These are phyloP conservation scores for Dasyprocta punctata DNA, from an alignment of 2,113 vertebrate genomes.

Conservation along the genomic window DNA sequence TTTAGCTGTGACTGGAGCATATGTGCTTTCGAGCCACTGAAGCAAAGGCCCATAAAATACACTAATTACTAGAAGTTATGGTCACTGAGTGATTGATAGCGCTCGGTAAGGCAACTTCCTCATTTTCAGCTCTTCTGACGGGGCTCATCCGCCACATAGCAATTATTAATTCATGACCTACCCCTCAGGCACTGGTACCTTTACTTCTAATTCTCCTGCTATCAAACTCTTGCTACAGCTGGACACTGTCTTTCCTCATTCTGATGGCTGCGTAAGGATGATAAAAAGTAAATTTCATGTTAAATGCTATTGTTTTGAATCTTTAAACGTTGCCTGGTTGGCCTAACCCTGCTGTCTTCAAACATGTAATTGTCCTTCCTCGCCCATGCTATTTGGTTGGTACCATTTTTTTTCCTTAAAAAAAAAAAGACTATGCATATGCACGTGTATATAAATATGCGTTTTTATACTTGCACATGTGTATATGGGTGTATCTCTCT, in stretches of 20 bases:
- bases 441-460: background rate
- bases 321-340: slow-evolving; percentile 59
- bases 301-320: slow-evolving; percentile 57
- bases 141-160: slow-evolving; percentile 86
- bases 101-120: slow-evolving; percentile 89
- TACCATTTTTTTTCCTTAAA: background rate
- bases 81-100: slow-evolving; percentile 94
- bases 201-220: slow-evolving; percentile 76
- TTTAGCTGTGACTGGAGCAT: slow-evolving; percentile 88
- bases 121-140: slow-evolving; percentile 84
- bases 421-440: background rate
- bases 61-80: slow-evolving; percentile 94
- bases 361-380: slow-evolving; percentile 29
- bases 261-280: slow-evolving; percentile 63
- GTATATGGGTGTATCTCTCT: background rate
- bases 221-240: slow-evolving; percentile 59
- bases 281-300: slow-evolving; percentile 41
- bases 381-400: slow-evolving; percentile 8
- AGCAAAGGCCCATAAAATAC: slow-evolving; percentile 92
- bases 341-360: slow-evolving; percentile 47
- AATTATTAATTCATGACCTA: slow-evolving; percentile 91
- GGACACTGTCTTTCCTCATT: slow-evolving; percentile 77
- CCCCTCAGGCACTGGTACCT: slow-evolving; percentile 86
- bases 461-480: background rate
- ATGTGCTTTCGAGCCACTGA: slow-evolving; percentile 90